phyloP scores from a whole-genome alignment of 53 echinoderm and acorn worm species.

The Holothuria leucospilota region DNA sequence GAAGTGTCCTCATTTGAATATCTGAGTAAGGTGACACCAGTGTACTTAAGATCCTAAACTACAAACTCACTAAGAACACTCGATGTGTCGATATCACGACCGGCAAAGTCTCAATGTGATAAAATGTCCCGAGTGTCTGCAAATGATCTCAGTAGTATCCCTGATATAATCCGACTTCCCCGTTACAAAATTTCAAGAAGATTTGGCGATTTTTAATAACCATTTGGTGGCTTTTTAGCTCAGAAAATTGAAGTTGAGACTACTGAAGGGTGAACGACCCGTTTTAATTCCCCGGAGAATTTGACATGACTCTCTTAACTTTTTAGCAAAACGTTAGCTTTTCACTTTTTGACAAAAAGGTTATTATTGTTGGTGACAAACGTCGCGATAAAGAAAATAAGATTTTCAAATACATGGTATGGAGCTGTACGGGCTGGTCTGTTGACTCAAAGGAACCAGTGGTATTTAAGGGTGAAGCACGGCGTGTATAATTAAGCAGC shows the following conservation, averaged over 20 bases:
- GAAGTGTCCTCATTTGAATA: slow-evolving; percentile 23
- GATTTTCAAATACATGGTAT: slow-evolving; percentile 40
- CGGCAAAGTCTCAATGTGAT: slow-evolving; percentile 27
- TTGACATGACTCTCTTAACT: slow-evolving; percentile 36
- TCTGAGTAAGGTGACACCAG: slow-evolving; percentile 21
- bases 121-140: slow-evolving; percentile 33
- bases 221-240: slow-evolving; percentile 49
- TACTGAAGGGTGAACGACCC: slow-evolving; percentile 48
- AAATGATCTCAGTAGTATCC: slow-evolving; percentile 37
- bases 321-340: slow-evolving; percentile 42
- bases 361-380: slow-evolving; percentile 52
- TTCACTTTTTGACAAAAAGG: slow-evolving; percentile 52
- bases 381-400: slow-evolving; percentile 41
- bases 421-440: slow-evolving; percentile 17
- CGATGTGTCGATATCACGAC: slow-evolving; percentile 39
- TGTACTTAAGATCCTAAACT: slow-evolving; percentile 29
- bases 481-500: slow-evolving; percentile 47
- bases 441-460: slow-evolving; percentile 27
- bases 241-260: slow-evolving; percentile 13
- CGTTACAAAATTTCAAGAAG: slow-evolving; percentile 31
- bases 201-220: slow-evolving; percentile 44
- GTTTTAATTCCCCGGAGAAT: slow-evolving; percentile 31
- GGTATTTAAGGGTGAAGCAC: slow-evolving; percentile 39
- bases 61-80: slow-evolving; percentile 30
- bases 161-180: slow-evolving; percentile 47